Evolutionary conservation across 2,797 vertebrate genomes (phyloP).

Genomic region (Sebastes vulpes): DNA sequence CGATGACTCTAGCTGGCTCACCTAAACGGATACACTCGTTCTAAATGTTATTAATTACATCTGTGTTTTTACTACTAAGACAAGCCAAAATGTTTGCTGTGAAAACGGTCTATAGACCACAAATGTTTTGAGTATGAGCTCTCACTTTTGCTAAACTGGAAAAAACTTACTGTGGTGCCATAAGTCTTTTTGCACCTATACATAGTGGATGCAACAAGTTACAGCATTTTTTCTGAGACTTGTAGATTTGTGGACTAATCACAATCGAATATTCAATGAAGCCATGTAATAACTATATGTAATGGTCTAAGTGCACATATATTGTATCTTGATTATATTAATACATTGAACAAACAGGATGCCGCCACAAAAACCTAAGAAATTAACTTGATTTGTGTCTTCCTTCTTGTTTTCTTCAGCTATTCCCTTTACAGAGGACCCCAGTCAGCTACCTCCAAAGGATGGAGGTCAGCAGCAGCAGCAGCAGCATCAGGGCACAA

Average conservation of each 20-base stretch:
- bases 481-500: conserved; percentile 44
- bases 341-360: neutral
- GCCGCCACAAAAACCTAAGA: neutral
- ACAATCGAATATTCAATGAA: too few relatives aligned
- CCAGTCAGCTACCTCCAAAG: conserved; percentile 87
- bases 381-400: neutral
- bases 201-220: neutral
- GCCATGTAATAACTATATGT: too few relatives aligned
- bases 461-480: conserved; percentile 70
- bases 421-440: conserved; percentile 88
- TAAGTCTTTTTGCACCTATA: neutral
- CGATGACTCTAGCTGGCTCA: too few relatives aligned
- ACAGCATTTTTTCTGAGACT: too few relatives aligned
- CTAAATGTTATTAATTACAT: too few relatives aligned
- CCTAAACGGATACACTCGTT: too few relatives aligned
- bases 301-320: neutral
- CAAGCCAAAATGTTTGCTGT: neutral
- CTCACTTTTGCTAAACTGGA: neutral
- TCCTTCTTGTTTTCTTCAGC: conserved; percentile 70
- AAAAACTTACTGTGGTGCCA: neutral
- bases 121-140: neutral
- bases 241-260: too few relatives aligned
- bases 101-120: neutral
- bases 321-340: neutral
- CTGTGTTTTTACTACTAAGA: neutral